Evolutionary conservation across 1,140 invertebrate genomes (phyloP), one percentile per base, ranked within the genome.

Genomic region (Atta texana): DNA sequence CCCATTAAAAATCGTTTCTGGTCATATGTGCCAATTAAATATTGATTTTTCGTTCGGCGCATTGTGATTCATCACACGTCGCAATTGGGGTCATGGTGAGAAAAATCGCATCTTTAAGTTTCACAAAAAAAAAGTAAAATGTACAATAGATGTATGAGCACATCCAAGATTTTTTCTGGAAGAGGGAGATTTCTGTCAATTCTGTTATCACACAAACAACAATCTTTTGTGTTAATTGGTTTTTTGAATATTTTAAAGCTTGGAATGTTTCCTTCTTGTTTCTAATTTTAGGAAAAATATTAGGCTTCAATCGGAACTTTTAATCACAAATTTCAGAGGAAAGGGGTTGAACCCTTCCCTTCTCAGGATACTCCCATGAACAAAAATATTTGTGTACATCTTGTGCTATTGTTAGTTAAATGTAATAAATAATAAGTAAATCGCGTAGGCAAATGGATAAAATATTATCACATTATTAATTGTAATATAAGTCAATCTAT

Each of bases 1-100:
- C 24, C 39, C 12, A 84, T 75, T 57, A 69, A 74, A 59, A 84
- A 74, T 61, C 80, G 69, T 74, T 82, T 74, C 69, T 84, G 69
- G 39, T 63, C 80, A 39, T 28, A 24, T 21, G 69, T 63, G 55
- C 69, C 69, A 84, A 84, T 84, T 84, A 74, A 84, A 84, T 57
- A 74, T 84, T 74, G 80, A 84, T 84, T 84, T 84, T 61, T 14
- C 80, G 34, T 74, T 61, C 34, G 16, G 53, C 18, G 6, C 3
- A 18, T 61, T 8, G 55, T 5, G 34, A 71, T n/a, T 71, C 28
- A 66, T 74, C 66, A 74, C n/a, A 74, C 18, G 34, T 74, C 2
- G 44, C n/a, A 49, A n/a, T 74, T 75, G 31, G 7, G 18, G n/a
- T 34, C 14, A 18, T 4, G 7, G 6, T 71, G 61, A 82, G 24